Conservation (phyloP, 2,888 invertebrate genomes). For the Limnephilus rhombicus region DNA sequence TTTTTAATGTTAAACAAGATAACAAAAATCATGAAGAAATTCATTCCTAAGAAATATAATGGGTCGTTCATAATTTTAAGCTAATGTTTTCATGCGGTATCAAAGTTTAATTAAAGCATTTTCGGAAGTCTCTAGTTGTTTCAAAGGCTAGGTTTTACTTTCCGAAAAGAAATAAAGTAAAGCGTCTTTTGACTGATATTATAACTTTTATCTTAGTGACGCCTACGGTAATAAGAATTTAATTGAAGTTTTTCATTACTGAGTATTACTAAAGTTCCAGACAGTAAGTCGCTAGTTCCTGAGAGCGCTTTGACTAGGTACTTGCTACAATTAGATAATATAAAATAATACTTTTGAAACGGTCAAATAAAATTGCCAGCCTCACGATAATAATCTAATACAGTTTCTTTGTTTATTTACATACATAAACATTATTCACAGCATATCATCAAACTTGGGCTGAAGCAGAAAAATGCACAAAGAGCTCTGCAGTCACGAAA, state of each 20-base stretch:
- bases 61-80: neutral
- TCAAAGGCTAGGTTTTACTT: neutral
- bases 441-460: too few species aligned
- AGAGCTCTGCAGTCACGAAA: too few species aligned
- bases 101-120: neutral
- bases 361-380: neutral
- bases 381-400: too few species aligned
- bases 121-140: neutral
- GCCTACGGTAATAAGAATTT: neutral
- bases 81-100: neutral
- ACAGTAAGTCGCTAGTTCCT: neutral
- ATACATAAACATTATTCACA: too few species aligned
- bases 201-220: neutral
- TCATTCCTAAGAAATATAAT: neutral
- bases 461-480: too few species aligned
- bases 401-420: too few species aligned
- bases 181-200: neutral
- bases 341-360: neutral
- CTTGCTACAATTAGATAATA: neutral
- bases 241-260: neutral
- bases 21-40: neutral
- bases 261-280: neutral
- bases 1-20: conserved; percentile 15
- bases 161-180: neutral
- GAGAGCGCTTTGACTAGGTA: too few species aligned